These are phyloP conservation scores for Acyrthosiphon pisum DNA, from an alignment of 1,140 invertebrate genomes.

Conservation along the genomic window DNA sequence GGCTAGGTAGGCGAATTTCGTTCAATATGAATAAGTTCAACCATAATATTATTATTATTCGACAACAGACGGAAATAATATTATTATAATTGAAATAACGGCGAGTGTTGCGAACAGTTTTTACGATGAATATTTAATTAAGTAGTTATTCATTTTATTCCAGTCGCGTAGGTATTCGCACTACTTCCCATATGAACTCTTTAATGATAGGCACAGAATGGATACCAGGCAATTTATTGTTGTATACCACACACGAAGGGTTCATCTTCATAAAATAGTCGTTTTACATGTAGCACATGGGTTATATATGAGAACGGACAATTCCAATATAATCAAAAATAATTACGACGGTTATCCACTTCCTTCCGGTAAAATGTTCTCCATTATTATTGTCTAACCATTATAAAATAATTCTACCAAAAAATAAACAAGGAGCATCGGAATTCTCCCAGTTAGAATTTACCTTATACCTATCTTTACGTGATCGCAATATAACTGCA, in stretches of 20 bases:
- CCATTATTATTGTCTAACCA: background rate
- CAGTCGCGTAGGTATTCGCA: background rate
- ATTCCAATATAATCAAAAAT: too few species aligned
- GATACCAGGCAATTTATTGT: background rate
- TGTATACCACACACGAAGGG: background rate
- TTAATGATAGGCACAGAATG: background rate
- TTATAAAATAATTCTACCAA: background rate
- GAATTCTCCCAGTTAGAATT: background rate
- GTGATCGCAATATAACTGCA: background rate
- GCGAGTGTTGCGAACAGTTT: background rate
- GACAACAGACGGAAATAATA: background rate
- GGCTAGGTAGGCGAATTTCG: background rate
- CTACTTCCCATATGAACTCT: background rate
- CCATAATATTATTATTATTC: background rate
- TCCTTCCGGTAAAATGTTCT: background rate
- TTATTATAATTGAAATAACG: background rate
- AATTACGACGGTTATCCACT: background rate
- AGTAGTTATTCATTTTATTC: too few species aligned
- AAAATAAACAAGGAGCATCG: background rate
- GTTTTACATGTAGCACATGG: background rate
- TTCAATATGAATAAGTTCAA: background rate
- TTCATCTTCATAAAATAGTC: background rate
- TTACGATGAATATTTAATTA: too few species aligned
- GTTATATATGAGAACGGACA: background rate
- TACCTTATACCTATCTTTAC: background rate